Evolutionary conservation across 2,113 vertebrate species (phyloP), one percentile per base, ranked within the genome.

Genomic region (Mormyrus lacerda): DNA sequence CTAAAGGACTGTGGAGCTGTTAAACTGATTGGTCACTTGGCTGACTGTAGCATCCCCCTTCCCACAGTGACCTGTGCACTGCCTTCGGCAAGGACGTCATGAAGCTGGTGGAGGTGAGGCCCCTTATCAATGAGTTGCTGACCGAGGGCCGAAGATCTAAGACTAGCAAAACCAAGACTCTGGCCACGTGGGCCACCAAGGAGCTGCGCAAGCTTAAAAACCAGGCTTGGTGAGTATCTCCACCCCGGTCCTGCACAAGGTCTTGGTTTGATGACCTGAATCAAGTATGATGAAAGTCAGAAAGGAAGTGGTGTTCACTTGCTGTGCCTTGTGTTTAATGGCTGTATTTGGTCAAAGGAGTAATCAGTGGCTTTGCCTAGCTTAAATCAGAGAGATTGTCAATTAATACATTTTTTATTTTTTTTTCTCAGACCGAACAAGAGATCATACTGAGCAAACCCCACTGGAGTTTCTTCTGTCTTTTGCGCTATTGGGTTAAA

Each of bases 131-230:
- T 53, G 98, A 99, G 91, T 94, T 99, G 91, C 96, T 99, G 94
- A 97, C 98, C 44, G 98, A 99, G 94, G 98, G 98, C 5, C 96
- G 98, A 19, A 96, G 97, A 94, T 99, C 98, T 91, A 99, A 99
- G 94, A 98, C 97, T 93, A 96, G 94, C 95, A 99, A 98, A 96
- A 99, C 98, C 65, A 99, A 99, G 96, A 99, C 97, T 13, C 95
- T 99, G 35, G 97, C 98, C 4, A 98, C 97, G 79, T 99, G 98
- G 98, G 98, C 98, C 91, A 99, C 98, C 87, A 99, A 99, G 96
- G 98, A 99, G 93, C 97, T 99, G 91, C 97, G 98, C 89, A 99
- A 99, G 94, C 96, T 99, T 83, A 99, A 99, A 96, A 99, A 98
- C 92, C 98, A 99, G 94, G 98, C 98, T 96, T 99, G 98, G 98